Percentiles rank a stretch among this genome's conserved stretches.
phyloP scores from a whole-genome alignment of 2,113 vertebrate species.

The Pampusana beccarii region DNA sequence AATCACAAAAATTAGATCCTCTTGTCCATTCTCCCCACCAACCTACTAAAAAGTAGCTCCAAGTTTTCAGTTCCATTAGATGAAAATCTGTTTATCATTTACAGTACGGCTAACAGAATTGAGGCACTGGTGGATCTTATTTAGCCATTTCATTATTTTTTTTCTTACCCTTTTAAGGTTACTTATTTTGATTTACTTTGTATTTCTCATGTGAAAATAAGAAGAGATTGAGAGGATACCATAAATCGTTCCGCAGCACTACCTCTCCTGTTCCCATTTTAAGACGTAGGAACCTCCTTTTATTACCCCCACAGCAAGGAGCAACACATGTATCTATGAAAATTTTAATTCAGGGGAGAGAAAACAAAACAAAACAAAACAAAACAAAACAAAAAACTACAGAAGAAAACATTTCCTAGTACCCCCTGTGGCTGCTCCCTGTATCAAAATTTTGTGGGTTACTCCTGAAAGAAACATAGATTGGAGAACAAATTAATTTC shows the following conservation, averaged over 20 bases:
- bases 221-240: background rate
- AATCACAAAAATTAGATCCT: background rate
- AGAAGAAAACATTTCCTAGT: background rate
- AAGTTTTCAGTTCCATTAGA: background rate
- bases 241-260: background rate
- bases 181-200: background rate
- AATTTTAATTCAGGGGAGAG: background rate
- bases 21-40: background rate
- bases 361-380: background rate
- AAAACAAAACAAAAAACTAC: rapidly evolving
- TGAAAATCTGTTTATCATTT: background rate
- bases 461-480: background rate
- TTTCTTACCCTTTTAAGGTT: background rate
- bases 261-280: background rate
- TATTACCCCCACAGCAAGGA: background rate
- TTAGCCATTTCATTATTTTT: background rate
- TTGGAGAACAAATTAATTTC: background rate
- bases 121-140: background rate
- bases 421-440: background rate
- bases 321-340: background rate
- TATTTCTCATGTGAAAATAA: background rate
- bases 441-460: background rate
- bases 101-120: background rate
- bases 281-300: background rate
- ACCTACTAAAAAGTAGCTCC: background rate